Evolutionary conservation across 2,797 vertebrate genomes (phyloP).

Genomic region (Platalea minor): DNA sequence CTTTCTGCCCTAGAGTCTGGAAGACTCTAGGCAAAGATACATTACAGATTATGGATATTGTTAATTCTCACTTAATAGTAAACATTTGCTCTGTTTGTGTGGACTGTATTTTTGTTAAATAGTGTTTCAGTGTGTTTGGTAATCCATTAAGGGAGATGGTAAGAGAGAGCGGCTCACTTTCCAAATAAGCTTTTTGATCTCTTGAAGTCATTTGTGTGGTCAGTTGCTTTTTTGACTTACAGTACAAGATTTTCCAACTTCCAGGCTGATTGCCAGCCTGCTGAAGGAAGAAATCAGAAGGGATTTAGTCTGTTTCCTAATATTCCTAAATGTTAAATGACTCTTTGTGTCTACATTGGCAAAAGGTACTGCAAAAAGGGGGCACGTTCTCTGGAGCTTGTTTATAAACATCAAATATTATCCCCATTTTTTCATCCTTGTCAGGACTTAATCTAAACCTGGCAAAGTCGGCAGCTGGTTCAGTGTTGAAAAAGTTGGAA

Average conservation of each 20-base stretch:
- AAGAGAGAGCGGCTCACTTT: not conserved
- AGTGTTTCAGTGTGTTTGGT: not conserved
- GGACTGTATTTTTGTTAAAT: not conserved
- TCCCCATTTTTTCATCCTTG: not conserved
- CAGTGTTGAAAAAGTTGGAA: not conserved
- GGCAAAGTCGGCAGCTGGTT: not conserved
- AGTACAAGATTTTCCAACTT: not conserved
- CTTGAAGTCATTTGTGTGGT: not conserved
- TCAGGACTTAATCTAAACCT: not conserved
- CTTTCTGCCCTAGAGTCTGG: not conserved
- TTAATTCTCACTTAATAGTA: not conserved
- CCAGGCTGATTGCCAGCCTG: not conserved
- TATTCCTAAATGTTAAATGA: not conserved
- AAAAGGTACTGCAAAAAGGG: not conserved
- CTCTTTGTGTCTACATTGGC: not conserved
- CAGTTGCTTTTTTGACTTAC: not conserved
- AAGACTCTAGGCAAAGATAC: not conserved
- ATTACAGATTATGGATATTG: not conserved
- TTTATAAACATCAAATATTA: not conserved
- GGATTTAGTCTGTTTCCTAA: not conserved
- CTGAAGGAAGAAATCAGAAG: not conserved
- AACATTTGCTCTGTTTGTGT: not conserved
- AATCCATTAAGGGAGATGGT: not conserved
- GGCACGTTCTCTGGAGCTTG: not conserved
- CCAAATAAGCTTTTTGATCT: not conserved